These are phyloP conservation scores for Oscheius sp. DNA, from an alignment of 2,888 invertebrate genomes.

Conservation along the genomic window DNA sequence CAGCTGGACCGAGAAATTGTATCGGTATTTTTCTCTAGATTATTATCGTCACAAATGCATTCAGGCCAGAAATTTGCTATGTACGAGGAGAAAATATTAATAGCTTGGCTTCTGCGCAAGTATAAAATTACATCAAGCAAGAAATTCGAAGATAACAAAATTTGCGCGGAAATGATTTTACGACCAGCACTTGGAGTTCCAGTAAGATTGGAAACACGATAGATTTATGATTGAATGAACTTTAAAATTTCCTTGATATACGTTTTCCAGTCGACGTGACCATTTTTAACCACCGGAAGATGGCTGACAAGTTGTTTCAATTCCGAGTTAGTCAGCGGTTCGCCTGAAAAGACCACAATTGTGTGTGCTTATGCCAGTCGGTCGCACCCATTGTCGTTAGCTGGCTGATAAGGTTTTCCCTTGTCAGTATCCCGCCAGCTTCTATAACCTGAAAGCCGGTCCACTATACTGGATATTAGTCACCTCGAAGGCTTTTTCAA, in stretches of 20 bases:
- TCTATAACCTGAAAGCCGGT: constrained; percentile 7
- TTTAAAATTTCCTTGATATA: constrained; percentile 51
- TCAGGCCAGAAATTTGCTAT: constrained; percentile 33
- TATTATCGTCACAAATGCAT: not conserved
- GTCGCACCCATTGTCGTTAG: constrained; percentile 12
- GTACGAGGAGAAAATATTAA: constrained; percentile 30
- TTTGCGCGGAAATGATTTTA: constrained; percentile 11
- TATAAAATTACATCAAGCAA: constrained; percentile 16
- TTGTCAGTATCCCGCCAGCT: not conserved
- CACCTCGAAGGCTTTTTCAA: constrained; percentile 33
- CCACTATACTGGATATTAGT: not conserved
- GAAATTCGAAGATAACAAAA: constrained; percentile 12
- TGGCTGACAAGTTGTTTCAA: constrained; percentile 61
- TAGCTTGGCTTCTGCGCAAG: constrained; percentile 23
- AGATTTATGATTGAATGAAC: constrained; percentile 20
- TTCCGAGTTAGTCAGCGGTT: constrained; percentile 58
- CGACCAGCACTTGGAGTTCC: constrained; percentile 19
- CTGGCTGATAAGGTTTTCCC: constrained; percentile 27
- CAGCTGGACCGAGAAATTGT: constrained; percentile 69
- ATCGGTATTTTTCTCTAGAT: constrained; percentile 47
- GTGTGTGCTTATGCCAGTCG: not conserved
- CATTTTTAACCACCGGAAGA: constrained; percentile 53
- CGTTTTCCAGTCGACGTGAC: constrained; percentile 59
- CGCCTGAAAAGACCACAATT: constrained; percentile 36
- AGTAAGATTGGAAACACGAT: constrained; percentile 17